Base-by-base conservation (phyloP, 2,797 vertebrate genomes). In the Spinibarbus caldwelli region DNA sequence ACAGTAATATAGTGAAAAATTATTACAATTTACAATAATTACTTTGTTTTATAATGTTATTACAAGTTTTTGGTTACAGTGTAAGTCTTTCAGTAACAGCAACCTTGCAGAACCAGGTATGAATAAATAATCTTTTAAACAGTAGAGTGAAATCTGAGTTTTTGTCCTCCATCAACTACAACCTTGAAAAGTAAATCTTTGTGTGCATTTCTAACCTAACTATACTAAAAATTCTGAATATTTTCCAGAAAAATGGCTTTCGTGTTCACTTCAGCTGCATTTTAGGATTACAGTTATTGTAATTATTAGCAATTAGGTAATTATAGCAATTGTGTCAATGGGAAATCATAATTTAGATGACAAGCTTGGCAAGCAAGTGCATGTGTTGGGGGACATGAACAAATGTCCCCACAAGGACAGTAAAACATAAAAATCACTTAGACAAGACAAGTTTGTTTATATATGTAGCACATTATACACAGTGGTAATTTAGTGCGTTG, bases 271-370 rank as follows among this genome's bases (percentile, higher is more conserved):
- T 75, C 11, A 21, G 8, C 31, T 23, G 29, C 23, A 41, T 59
- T 77, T 38, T 77, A 57, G 75, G 34, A 57, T 26, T 34, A 17
- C 3, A 36, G 12, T 77, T 38, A 10, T 17, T 77, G 34, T 26
- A 62, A 78, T 59, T 59, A 78, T 41, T 43, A 29, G 36, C 36
- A 78, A 29, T 78, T 78, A 62, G 14, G 76, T 78, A 78, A 62
- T 62, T 78, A 59, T 29, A 62, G n/a, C 76, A 78, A 62, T 62
- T 62, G 38, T 43, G n/a, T 62, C n/a, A 41, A 78, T 78, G 8
- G 15, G 15, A 62, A 78, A 41, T 62, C 4, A 19, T 26, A 11
- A 62, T 62, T 78, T 43, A 43, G 8, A 78, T 62, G 15, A 41
- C 21, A 54, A 54, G 11, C 73, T 76, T 76, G 34, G 47, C 34